Base-by-base conservation (phyloP, 2,888 invertebrate genomes). In the Lithosia quadra region DNA sequence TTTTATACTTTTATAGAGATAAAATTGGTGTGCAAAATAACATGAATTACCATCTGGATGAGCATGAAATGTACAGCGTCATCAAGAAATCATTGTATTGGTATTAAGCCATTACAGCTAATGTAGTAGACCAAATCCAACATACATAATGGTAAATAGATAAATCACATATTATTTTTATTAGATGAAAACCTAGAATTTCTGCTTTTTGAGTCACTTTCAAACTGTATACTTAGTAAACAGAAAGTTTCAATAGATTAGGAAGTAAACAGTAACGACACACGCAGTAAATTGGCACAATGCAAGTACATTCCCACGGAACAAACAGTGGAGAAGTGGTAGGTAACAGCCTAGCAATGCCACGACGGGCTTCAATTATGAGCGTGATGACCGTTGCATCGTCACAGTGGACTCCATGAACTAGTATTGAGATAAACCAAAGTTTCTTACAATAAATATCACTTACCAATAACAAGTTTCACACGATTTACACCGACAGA, bases 391-490 rank as follows among this genome's bases (percentile, higher is more conserved):
- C n/a, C 57, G 53, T 57, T 28, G 49, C 39, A 43, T 58, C 63
- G 53, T 24, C 21, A 61, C 59, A 63, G 63, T 34, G 57, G 34
- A 33, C 57, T 22, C 53, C 9, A 22, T 28, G 62, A 60, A 15
- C 62, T 24, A 63, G 61, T 36, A 61, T 68, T 72, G 22, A 69
- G 43, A 71, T 57, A 65, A 63, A 73, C 65, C 34, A 10, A 76
- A 66, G 49, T 36, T 58, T 64, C 34, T 28, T 28, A 28, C 28
- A 28, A 28, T 28, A 39, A 49, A 62, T 67, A 67, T 78, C 85
- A 92, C 93, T 93, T 88, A 93, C 93, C 93, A 89, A 87, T 81
- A 90, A 86, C 84, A 89, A 88, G 87, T 88, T 84, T 90, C 84
- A 85, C 83, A 84, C 78, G 80, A 86, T 86, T 85, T 86, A 81